phyloP scores from a whole-genome alignment of 2,797 vertebrate species.

The Meda fulgida region DNA sequence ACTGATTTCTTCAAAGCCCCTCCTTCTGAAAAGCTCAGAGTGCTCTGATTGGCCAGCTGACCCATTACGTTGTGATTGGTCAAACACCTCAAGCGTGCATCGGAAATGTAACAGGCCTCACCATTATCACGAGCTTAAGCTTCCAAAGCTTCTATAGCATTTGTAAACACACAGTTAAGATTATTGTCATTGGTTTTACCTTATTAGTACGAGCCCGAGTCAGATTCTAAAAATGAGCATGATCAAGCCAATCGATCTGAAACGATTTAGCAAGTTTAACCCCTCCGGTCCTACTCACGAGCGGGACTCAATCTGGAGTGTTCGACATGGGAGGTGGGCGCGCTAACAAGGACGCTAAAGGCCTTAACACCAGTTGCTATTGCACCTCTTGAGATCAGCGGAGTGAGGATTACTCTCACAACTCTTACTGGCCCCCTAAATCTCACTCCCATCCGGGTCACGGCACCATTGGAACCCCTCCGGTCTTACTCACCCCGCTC shows the following conservation, averaged over 20 bases:
- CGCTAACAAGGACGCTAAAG: no score
- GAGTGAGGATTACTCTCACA: neutral
- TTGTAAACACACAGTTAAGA: neutral
- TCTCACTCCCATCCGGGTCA: no score
- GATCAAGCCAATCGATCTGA: neutral
- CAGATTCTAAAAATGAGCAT: neutral
- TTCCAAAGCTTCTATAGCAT: no score
- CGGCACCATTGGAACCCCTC: no score
- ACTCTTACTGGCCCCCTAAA: neutral
- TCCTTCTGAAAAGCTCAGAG: neutral
- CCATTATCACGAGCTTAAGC: neutral
- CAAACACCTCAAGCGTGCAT: neutral
- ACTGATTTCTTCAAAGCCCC: neutral
- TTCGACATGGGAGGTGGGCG: no score
- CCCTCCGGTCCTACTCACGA: no score
- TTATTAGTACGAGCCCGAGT: neutral
- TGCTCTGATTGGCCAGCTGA: neutral
- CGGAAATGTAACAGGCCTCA: neutral
- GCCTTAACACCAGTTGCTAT: fast-evolving
- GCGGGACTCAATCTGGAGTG: no score
- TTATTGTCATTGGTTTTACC: fast-evolving
- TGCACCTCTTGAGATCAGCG: neutral
- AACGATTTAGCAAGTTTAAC: no score
- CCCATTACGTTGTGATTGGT: neutral
- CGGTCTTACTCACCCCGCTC: fast-evolving